Evolutionary conservation across 2,888 invertebrate species (phyloP), one percentile per base, ranked within the genome.

Genomic region (Scelioninae gen. 1): DNA sequence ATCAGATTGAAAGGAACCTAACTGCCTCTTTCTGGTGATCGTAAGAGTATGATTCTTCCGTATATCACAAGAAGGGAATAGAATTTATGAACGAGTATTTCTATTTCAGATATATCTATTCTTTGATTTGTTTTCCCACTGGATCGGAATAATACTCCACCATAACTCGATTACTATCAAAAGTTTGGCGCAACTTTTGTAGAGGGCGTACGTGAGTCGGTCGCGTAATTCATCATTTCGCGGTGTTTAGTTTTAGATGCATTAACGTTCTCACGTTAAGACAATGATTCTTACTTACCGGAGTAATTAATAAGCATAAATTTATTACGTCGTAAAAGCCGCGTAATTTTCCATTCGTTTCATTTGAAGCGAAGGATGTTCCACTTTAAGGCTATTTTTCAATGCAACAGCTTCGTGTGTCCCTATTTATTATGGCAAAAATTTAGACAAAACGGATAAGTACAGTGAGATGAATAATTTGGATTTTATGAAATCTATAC

Each of bases 321-420:
- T 77, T 77, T 69, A 69, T 66, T 40, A 55, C 53, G 60, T 32
- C 45, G 51, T 71, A 66, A 72, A 65, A 65, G 71, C 56, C 49
- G 56, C 32, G 38, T 43, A 79, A 72, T 79, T 66, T 66, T 72
- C 65, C 69, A 65, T 79, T 65, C 68, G 55, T 69, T 55, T 62
- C 74, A 69, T 75, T 69, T 68, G 63, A 6, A 45, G n/a, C 56
- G 43, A 40, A 43, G 71, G 72, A 53, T 66, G 80, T 74, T 80
- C 80, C 32, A 58, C 68, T 80, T 74, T 74, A 80, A 80, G 53
- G 74, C 80, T 13, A 80, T 80, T 80, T 80, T 74, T 80, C 80
- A 80, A 45, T 16, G 43, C 43, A 38, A 38, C 34, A 49, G 62
- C 63, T 63, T 68, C 56, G 60, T 23, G 32, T 53, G 71, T 68